Evolutionary conservation across 2,797 vertebrate genomes (phyloP).

Genomic region (Potorous gilbertii): DNA sequence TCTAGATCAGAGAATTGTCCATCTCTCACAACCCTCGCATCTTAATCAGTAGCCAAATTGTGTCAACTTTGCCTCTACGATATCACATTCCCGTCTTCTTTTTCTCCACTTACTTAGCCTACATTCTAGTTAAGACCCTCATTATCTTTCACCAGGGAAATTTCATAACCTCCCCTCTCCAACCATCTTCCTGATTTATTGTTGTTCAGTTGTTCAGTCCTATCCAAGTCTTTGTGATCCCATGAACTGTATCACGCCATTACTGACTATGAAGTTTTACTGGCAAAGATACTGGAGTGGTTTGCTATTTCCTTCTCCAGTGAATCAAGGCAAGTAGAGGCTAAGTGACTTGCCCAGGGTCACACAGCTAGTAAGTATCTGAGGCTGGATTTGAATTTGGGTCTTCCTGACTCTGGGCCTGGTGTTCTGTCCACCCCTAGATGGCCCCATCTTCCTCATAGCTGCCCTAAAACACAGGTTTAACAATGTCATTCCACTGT

Average conservation of each 20-base stretch:
- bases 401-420: background rate
- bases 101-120: background rate
- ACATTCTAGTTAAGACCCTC: background rate
- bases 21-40: background rate
- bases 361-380: background rate
- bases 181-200: background rate
- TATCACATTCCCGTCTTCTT: background rate
- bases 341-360: background rate
- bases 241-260: background rate
- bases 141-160: background rate
- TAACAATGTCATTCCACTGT: background rate
- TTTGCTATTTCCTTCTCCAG: background rate
- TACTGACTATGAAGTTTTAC: background rate
- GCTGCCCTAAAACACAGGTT: background rate
- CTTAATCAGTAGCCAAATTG: background rate
- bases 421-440: background rate
- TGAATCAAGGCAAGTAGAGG: background rate
- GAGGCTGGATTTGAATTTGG: background rate
- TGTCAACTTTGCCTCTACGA: background rate
- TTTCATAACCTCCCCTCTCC: background rate
- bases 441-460: background rate
- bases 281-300: background rate
- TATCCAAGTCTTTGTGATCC: background rate
- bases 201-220: background rate
- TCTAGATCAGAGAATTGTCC: background rate